Percentiles rank a stretch among this genome's conserved stretches.
These are phyloP conservation scores for Hipposideros larvatus DNA, from an alignment of 2,797 vertebrate species.

Conservation along the genomic window DNA sequence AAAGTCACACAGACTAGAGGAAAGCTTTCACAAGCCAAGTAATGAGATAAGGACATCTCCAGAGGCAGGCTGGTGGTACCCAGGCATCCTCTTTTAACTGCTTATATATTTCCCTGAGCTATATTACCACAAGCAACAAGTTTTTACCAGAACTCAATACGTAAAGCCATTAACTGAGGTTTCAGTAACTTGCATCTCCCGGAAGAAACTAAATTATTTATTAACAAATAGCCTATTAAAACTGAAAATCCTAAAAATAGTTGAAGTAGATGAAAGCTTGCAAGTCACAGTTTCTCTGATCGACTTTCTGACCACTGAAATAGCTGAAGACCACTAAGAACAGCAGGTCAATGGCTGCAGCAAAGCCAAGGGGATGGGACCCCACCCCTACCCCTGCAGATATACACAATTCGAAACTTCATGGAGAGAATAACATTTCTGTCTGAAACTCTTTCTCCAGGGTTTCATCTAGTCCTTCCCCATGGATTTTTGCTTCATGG, in stretches of 20 bases:
- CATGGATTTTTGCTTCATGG: neutral
- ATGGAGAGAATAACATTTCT: neutral
- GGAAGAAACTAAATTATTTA: slow-evolving; percentile 81
- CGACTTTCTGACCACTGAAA: slow-evolving; percentile 7
- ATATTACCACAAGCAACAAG: slow-evolving; percentile 14
- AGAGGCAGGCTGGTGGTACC: neutral
- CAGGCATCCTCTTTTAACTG: neutral
- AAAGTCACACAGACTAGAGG: neutral
- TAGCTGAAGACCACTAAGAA: neutral
- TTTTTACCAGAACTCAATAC: slow-evolving; percentile 60
- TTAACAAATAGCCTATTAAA: slow-evolving; percentile 67
- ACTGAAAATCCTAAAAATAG: slow-evolving; percentile 60
- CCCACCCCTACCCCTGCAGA: accelerated
- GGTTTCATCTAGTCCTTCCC: neutral
- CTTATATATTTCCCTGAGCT: neutral
- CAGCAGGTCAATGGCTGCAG: neutral
- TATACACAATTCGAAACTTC: neutral
- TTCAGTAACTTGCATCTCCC: slow-evolving; percentile 66
- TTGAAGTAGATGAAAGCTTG: slow-evolving; percentile 4
- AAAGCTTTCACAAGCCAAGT: neutral
- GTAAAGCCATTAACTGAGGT: slow-evolving; percentile 67
- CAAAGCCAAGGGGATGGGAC: neutral
- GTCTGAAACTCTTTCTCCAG: neutral
- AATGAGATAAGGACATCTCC: neutral
- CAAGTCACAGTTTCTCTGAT: neutral